These are phyloP conservation scores for Alcedo atthis DNA, from an alignment of 2,797 vertebrate genomes.

Conservation along the genomic window DNA sequence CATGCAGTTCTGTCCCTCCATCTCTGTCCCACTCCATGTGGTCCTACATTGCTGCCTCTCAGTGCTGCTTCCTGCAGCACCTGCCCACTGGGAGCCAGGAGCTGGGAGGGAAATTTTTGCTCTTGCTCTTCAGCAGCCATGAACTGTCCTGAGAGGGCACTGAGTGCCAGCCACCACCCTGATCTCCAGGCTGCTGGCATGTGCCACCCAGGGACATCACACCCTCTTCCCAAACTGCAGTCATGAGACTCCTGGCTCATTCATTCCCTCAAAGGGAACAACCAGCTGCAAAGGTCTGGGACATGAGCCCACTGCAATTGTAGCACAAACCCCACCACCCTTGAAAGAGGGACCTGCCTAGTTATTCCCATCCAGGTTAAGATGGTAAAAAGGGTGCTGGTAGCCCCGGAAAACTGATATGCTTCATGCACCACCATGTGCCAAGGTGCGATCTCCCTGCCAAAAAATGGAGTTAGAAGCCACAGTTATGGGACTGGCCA, in stretches of 20 bases:
- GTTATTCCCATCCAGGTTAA: background rate
- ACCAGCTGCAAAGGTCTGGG: background rate
- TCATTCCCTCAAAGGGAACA: constrained; percentile 1
- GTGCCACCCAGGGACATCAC: background rate
- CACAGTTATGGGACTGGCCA: rapidly evolving
- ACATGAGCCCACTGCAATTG: background rate
- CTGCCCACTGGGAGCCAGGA: background rate
- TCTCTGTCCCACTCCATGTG: background rate
- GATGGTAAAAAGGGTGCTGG: background rate
- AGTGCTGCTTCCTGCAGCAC: rapidly evolving
- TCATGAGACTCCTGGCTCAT: background rate
- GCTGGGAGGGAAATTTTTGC: background rate
- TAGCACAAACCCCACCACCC: background rate
- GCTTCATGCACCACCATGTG: rapidly evolving
- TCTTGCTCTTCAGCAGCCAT: background rate
- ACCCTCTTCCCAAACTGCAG: background rate
- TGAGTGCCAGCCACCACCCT: rapidly evolving
- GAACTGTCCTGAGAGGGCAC: rapidly evolving
- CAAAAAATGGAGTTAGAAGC: background rate
- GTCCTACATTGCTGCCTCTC: background rate
- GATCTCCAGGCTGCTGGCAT: background rate
- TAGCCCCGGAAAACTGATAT: rapidly evolving
- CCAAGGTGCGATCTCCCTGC: background rate
- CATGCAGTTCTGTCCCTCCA: rapidly evolving
- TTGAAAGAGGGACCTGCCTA: background rate